Evolutionary conservation across 2,888 invertebrate genomes (phyloP).

Genomic region (Stenichneumon culpator): DNA sequence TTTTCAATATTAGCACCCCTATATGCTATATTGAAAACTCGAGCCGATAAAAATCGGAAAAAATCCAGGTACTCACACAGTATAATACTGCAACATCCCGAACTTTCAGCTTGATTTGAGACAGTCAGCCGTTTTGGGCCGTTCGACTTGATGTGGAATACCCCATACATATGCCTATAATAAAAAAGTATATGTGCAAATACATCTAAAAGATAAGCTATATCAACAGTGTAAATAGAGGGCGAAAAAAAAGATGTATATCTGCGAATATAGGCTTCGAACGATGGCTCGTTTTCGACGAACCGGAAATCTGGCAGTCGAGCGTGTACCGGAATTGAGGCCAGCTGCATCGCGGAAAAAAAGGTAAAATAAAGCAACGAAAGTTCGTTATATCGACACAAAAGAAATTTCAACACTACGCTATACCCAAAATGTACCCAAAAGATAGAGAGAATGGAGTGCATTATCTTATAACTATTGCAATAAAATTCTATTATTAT

Average conservation of each 20-base stretch:
- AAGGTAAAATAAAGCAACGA: constrained; percentile 14
- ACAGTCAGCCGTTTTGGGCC: too few species aligned
- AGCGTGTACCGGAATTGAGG: constrained; percentile 47
- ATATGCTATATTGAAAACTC: too few species aligned
- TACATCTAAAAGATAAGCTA: constrained; percentile 1
- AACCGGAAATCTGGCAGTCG: constrained; percentile 58
- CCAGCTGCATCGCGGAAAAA: constrained; percentile 33
- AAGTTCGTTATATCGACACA: constrained; percentile 19
- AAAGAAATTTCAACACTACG: constrained; percentile 17
- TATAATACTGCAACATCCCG: too few species aligned
- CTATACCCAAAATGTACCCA: neutral
- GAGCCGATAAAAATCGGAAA: too few species aligned
- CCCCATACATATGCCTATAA: too few species aligned
- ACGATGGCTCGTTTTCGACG: constrained; percentile 35
- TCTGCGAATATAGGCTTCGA: constrained; percentile 26
- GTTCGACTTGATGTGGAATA: too few species aligned
- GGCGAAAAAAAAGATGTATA: constrained; percentile 16
- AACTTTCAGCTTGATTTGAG: too few species aligned
- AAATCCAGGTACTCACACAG: too few species aligned
- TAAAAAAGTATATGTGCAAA: neutral
- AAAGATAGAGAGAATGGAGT: too few species aligned
- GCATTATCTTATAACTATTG: neutral
- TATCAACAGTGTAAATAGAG: constrained; percentile 21
- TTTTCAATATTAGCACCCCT: too few species aligned
- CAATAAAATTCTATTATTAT: constrained; percentile 4